Evolutionary conservation across 1,140 invertebrate genomes (phyloP), one percentile per base, ranked within the genome.

Genomic region (Thaumetopoea pityocampa): DNA sequence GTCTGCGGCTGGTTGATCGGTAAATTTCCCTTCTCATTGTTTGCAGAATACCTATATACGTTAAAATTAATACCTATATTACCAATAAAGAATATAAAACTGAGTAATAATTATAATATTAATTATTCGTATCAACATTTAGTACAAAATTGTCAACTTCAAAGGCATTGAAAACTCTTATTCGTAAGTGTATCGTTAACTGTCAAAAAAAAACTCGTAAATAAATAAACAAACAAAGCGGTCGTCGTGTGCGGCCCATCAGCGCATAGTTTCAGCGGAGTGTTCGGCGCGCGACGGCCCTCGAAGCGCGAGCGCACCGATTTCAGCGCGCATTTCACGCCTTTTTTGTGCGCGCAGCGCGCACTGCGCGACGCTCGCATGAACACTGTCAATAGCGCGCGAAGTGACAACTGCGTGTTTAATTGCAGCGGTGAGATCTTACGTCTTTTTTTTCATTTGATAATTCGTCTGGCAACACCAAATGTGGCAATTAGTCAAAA

Each of bases 301-400:
- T 67, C 80, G 76, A 83, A 80, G 67, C 66, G 65, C 63, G 47
- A 40, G 46, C 55, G 58, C 47, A 56, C 26, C 65, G 67, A 76
- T 79, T 83, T 80, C 73, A 82, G 73, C 60, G 49, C 43, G 49
- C 35, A 43, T 69, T 83, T 80, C 73, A 80, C 69, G 76, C 71
- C 66, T 79, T 73, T 79, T 82, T 83, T 77, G 62, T 58, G 41
- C 32, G 57, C 46, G 44, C 29, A 36, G 42, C 35, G 44, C 22
- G 27, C 18, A 33, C 23, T 18, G 26, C 26, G 51, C 36, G 14
- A 51, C 53, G 46, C 34, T 49, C 51, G 63, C 64, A 59, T 60
- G 63, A 61, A 69, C 47, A 58, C 57, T 45, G 27, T 63, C 64
- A 62, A 71, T 68, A 61, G 35, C 58, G 62, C 73, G 65, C 77